Conservation (phyloP, 1,140 invertebrate species). For the Pseudomyrmex cubaensis region DNA sequence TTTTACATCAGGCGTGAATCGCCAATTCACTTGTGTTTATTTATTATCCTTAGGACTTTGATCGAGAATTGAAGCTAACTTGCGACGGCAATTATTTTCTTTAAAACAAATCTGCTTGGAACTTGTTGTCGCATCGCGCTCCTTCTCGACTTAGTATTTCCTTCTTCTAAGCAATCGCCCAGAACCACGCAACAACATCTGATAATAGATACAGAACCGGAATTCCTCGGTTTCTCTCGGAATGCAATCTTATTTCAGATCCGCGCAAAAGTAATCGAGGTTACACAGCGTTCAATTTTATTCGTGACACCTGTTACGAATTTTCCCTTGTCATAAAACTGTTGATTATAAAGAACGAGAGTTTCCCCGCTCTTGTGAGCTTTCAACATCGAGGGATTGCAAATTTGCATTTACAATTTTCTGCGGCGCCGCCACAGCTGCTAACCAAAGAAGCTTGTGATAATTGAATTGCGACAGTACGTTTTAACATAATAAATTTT, state of each 20-base stretch:
- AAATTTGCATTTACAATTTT: constrained; percentile 36
- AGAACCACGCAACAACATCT: background rate
- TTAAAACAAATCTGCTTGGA: background rate
- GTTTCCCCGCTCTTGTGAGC: background rate
- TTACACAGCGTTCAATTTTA: constrained; percentile 16
- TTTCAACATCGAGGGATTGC: constrained; percentile 9
- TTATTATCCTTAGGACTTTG: background rate
- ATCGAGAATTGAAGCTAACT: background rate
- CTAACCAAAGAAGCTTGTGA: constrained; percentile 24
- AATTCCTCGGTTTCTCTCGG: constrained; percentile 6
- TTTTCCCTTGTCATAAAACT: constrained; percentile 8
- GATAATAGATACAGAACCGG: constrained; percentile 15
- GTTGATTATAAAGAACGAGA: constrained; percentile 9
- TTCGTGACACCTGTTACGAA: constrained; percentile 8
- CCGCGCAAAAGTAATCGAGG: background rate
- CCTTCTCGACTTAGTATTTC: background rate
- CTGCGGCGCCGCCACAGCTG: background rate
- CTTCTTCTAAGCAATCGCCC: background rate
- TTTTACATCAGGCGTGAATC: background rate
- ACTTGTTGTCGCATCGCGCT: background rate
- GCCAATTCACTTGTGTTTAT: background rate
- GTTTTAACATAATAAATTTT: constrained; percentile 20
- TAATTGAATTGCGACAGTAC: constrained; percentile 17
- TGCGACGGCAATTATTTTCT: background rate
- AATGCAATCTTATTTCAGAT: constrained; percentile 36